Evolutionary conservation across 2,113 vertebrate genomes (phyloP).

Genomic region (Phoenicopterus ruber): DNA sequence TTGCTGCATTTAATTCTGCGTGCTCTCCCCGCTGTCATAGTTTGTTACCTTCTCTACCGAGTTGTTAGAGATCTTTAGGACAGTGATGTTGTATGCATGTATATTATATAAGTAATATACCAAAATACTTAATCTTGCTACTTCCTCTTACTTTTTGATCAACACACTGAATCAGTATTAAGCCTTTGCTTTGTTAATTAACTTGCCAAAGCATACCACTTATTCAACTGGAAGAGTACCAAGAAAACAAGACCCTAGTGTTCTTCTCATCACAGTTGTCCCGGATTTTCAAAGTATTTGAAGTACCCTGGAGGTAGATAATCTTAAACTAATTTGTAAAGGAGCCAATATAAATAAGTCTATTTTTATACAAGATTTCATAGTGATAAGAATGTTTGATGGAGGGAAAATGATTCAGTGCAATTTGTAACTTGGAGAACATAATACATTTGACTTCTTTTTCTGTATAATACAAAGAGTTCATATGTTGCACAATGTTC

Average conservation of each 20-base stretch:
- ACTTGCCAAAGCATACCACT: background rate
- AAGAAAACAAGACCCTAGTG: background rate
- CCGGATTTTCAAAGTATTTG: background rate
- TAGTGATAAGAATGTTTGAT: slow-evolving; percentile 15
- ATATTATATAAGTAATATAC: background rate
- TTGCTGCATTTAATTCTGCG: background rate
- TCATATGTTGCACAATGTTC: slow-evolving; percentile 57
- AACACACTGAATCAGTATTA: background rate
- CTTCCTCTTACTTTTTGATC: background rate
- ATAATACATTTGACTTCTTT: background rate
- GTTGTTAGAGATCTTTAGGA: background rate
- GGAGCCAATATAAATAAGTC: background rate
- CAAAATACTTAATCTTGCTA: background rate
- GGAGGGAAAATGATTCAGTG: background rate
- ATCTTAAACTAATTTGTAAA: slow-evolving; percentile 7
- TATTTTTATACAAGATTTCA: background rate
- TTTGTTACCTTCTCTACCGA: background rate
- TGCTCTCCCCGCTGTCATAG: background rate
- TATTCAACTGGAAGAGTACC: background rate
- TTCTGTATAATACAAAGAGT: slow-evolving; percentile 29
- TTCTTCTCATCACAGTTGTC: background rate
- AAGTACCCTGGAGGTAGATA: background rate
- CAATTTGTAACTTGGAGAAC: slow-evolving; percentile 20
- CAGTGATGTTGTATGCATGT: background rate
- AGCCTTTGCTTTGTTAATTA: background rate